Base-by-base conservation (phyloP, 2,113 vertebrate species). In the human (Homo sapiens) region DNA sequence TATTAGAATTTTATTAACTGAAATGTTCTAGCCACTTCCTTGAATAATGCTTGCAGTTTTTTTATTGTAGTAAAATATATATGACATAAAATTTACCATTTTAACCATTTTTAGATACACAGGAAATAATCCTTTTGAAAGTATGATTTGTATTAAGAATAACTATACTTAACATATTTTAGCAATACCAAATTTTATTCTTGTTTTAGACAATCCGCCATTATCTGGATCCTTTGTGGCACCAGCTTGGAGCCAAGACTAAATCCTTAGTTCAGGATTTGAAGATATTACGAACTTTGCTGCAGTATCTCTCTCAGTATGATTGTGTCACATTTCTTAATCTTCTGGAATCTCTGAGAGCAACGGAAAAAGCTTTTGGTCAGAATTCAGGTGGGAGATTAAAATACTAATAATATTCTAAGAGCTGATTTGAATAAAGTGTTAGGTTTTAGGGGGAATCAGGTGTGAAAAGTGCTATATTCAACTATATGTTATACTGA, bases 321-420 rank as follows among this genome's bases (percentile, higher is more conserved):
- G 99, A 99, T 96, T 99, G 99, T 66, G 99, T 99, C 96, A 99
- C 99, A 43, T 99, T 99, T 98, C 99, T 99, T 90, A 99, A 99
- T 96, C 99, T 99, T 82, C 98, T 99, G 30, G 99, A 99, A 97
- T 99, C 99, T 13, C 98, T 99, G 95, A 99, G 98, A 98, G 99
- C 99, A 87, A 99, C 99, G 85, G 99, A 99, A 97, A 99, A 99
- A 98, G 99, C 98, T 92, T 99, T 99, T 97, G 99, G 99, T 97
- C 99, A 99, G 95, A 99, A 99, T 98, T 99, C 99, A 98, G 99
- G 99, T 99, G 97, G 93, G 97, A 70, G 59, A 61, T 45, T 72
- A 97, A 95, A 97, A 85, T 81, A 45, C 45, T 92, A 93, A 73
- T 87, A 72, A 79, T 70, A 40, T 85, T 88, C 76, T 95, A 96